A percentile compares a stretch with the other conserved stretches of the same genome.
These are phyloP conservation scores for Himantopus leucocephalus DNA, from an alignment of 2,113 vertebrate genomes.

Conservation along the genomic window DNA sequence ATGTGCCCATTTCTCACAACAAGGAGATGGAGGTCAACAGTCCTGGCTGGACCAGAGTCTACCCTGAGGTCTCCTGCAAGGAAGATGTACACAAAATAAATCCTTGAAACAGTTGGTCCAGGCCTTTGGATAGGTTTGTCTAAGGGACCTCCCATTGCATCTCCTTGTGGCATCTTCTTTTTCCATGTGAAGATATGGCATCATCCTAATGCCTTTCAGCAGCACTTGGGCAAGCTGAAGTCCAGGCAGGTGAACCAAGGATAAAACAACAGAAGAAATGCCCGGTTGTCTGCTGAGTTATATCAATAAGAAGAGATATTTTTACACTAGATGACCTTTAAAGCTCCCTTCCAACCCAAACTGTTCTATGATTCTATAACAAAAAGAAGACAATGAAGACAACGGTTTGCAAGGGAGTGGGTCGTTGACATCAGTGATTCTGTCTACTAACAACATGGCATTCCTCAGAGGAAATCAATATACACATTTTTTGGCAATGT, in stretches of 20 bases:
- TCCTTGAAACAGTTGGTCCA: neutral
- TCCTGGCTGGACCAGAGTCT: neutral
- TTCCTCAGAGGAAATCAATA: neutral
- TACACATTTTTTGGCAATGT: neutral
- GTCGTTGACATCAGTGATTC: neutral
- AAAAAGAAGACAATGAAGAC: neutral
- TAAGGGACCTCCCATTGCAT: neutral
- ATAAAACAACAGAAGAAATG: neutral
- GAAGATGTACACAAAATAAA: neutral
- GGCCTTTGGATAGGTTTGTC: neutral
- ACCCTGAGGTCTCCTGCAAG: neutral
- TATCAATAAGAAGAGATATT: neutral
- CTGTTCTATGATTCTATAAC: neutral
- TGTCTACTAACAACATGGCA: neutral
- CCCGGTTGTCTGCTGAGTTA: neutral
- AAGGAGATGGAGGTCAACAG: neutral
- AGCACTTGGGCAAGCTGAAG: neutral
- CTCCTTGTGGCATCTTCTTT: neutral
- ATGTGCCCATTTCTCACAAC: neutral
- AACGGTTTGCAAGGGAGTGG: neutral
- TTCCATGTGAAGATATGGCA: rapidly evolving
- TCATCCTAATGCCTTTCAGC: neutral
- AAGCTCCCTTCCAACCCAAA: neutral
- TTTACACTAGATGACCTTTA: neutral
- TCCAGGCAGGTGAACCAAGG: neutral